These are phyloP conservation scores for Physocephala rufipes DNA, from an alignment of 2,888 invertebrate species.

Conservation along the genomic window DNA sequence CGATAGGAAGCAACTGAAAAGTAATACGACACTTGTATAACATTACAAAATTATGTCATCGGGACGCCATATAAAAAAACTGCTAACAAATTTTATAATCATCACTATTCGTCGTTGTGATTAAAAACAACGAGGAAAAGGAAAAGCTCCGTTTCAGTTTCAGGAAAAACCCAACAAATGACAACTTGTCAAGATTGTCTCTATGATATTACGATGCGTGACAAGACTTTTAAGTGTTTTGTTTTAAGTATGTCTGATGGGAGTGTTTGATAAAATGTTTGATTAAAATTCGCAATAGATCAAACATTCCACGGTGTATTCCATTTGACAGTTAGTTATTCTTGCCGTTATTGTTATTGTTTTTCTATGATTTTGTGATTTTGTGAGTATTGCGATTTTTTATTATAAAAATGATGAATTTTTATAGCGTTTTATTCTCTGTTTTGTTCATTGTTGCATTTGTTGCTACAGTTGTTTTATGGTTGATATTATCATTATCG, in stretches of 20 bases:
- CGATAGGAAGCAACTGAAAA: too few species aligned
- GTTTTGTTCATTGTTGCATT: too few species aligned
- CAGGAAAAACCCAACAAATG: not conserved
- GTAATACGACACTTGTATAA: not conserved
- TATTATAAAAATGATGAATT: too few species aligned
- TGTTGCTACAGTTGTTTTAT: too few species aligned
- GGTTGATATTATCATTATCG: too few species aligned
- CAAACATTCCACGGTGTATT: not conserved
- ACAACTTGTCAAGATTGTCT: not conserved
- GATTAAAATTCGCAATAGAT: not conserved
- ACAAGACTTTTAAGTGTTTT: not conserved
- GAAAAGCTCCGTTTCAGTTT: not conserved
- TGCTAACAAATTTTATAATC: conserved; percentile 1
- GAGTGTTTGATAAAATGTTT: conserved; percentile 2
- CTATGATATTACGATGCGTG: not conserved
- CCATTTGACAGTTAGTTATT: not conserved
- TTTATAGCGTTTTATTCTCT: too few species aligned
- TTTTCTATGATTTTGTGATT: too few species aligned
- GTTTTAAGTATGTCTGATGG: too few species aligned
- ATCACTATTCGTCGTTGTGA: not conserved
- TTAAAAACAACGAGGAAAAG: not conserved
- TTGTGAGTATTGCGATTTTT: too few species aligned
- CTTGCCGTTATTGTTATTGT: not conserved
- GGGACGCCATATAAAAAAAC: not conserved
- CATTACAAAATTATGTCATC: not conserved